phyloP scores from a whole-genome alignment of 2,113 vertebrate species.

The Ascaphus truei region DNA sequence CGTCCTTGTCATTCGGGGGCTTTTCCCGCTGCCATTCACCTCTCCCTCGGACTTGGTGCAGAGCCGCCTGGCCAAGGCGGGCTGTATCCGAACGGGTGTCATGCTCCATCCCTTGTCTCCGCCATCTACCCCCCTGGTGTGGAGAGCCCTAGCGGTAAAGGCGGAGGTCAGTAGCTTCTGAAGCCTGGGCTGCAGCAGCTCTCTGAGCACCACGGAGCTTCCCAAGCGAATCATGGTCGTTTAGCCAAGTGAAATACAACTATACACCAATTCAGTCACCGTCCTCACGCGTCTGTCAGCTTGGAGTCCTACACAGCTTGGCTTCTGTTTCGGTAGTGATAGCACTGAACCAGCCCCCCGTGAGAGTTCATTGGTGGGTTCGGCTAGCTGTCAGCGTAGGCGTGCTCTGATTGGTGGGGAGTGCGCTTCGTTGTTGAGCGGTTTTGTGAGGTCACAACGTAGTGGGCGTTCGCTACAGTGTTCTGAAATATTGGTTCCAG shows the following conservation, averaged over 20 bases:
- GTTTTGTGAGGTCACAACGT: neutral
- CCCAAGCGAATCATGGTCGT: neutral
- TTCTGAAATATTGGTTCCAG: neutral
- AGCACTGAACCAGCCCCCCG: neutral
- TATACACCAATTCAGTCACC: neutral
- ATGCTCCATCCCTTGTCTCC: neutral
- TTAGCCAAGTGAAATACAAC: no score
- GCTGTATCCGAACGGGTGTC: neutral
- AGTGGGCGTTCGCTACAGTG: neutral
- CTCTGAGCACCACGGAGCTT: neutral
- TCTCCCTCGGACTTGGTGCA: neutral
- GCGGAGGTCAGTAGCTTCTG: neutral
- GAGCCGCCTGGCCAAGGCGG: neutral
- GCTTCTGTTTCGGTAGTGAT: neutral
- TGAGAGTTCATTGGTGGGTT: neutral
- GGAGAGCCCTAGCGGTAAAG: neutral
- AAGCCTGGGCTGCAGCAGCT: neutral
- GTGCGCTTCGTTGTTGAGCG: no score
- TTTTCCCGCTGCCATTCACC: neutral
- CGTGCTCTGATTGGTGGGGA: neutral
- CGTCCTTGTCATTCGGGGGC: no score
- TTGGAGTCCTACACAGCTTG: neutral
- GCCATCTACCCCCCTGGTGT: neutral
- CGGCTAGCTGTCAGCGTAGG: neutral
- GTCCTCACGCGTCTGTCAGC: neutral